Evolutionary conservation across 2,113 vertebrate species (phyloP).

Genomic region (Tragelaphus scriptus): DNA sequence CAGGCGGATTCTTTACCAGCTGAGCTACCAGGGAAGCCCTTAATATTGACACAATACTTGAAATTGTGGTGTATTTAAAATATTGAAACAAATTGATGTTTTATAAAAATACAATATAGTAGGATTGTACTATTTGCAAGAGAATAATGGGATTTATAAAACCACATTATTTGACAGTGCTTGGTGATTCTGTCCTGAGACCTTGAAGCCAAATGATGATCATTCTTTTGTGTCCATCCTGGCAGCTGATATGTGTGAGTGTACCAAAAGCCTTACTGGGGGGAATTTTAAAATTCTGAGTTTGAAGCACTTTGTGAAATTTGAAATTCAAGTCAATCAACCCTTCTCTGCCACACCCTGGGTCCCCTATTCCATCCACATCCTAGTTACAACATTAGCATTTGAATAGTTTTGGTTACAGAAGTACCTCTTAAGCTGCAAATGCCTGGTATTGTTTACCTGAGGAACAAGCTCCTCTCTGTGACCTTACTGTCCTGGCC

Average conservation of each 20-base stretch:
- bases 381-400: background rate
- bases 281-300: background rate
- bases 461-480: background rate
- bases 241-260: background rate
- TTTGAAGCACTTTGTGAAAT: background rate
- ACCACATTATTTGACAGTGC: background rate
- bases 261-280: background rate
- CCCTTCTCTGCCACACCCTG: background rate
- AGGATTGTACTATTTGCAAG: background rate
- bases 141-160: background rate
- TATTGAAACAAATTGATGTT: background rate
- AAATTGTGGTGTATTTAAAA: background rate
- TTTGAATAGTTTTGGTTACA: background rate
- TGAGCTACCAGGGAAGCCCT: background rate
- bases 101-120: background rate
- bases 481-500: background rate
- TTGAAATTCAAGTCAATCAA: background rate
- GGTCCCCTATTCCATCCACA: background rate
- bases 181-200: background rate
- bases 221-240: background rate
- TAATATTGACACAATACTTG: background rate
- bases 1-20: background rate
- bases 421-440: background rate
- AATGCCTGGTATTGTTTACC: background rate
- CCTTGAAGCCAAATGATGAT: fast-evolving